These are phyloP conservation scores for Gastracanthus pulcherrimus DNA, from an alignment of 2,888 invertebrate species.

Conservation along the genomic window DNA sequence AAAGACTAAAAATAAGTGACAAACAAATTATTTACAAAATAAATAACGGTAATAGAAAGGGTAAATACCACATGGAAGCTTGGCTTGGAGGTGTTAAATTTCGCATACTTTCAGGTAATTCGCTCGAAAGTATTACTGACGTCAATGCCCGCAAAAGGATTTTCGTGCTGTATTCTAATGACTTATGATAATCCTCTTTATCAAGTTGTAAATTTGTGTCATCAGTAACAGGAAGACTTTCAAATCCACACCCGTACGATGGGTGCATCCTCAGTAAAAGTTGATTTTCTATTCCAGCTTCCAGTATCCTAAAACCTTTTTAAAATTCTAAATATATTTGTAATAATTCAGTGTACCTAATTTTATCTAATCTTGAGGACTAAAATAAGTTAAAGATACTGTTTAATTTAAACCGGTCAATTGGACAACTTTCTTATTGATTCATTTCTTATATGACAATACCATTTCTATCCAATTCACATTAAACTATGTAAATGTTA, in stretches of 20 bases:
- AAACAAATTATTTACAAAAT: background rate
- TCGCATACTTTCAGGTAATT: slow-evolving; percentile 20
- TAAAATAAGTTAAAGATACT: no score
- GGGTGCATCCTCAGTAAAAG: slow-evolving; percentile 73
- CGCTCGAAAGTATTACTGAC: slow-evolving; percentile 59
- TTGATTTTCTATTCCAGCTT: slow-evolving; percentile 70
- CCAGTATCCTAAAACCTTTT: slow-evolving; percentile 72
- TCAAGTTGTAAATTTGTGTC: slow-evolving; percentile 34
- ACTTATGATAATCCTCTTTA: slow-evolving; percentile 59
- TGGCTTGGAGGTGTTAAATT: slow-evolving; percentile 50
- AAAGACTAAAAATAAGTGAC: background rate
- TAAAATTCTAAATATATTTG: background rate
- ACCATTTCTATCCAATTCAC: no score
- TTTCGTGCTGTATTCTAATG: slow-evolving; percentile 61
- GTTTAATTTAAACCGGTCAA: no score
- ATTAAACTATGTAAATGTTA: no score
- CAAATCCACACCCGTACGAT: slow-evolving; percentile 65
- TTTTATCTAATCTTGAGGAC: no score
- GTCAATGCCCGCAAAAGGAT: slow-evolving; percentile 65
- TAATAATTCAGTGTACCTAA: no score
- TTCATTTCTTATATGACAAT: no score
- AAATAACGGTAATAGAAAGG: background rate
- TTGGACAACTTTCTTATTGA: no score
- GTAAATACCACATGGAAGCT: slow-evolving; percentile 67
- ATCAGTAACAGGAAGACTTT: slow-evolving; percentile 58